Base-by-base conservation (phyloP, 2,113 vertebrate species). In the Hippocampus abdominalis region DNA sequence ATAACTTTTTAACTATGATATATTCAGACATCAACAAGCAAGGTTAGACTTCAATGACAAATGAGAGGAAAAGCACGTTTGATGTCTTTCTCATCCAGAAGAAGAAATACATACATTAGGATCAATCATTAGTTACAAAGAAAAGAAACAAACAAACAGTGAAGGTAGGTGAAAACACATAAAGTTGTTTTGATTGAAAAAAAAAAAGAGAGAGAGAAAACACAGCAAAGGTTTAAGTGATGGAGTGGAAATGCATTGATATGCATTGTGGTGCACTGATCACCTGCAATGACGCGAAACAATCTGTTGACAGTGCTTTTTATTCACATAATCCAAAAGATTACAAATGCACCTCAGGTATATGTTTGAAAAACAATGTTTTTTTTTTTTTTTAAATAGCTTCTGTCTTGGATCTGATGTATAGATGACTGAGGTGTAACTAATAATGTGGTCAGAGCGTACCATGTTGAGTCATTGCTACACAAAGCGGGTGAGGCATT, bases 201-300 rank as follows among this genome's bases (percentile, higher is more conserved):
- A 51, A 73, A 86, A 29, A 20, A 29, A 40, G 21, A 23, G 8
- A 32, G 32, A 66, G 12, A 21, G 1, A 25, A 27, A 16, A 25
- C 78, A 86, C 79, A 67, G 86, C 81, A 88, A 79, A 84, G 69
- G 46, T 27, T 27, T 1, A 87, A 90, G 83, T 87, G 53, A 92
- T 92, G 91, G 66, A 89, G 85, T 81, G 84, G 72, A 80, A 74
- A 82, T 74, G 73, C 68, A 81, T 90, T 90, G 90, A 88, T 90
- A 91, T 89, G 90, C 89, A 90, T 91, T 80, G 59, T 80, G 90
- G 89, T 92, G 90, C 86, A 88, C 89, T 81, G 79, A 79, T 73
- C 86, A 92, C 89, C 91, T 86, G 84, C 80, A 71, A 40, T 27
- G n/a, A 25, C 9, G 8, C 32, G 13, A 15, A 59, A 32, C 1